A percentile compares a stretch with the other conserved stretches of the same genome.
phyloP scores from a whole-genome alignment of 2,113 vertebrate species.

The Phoxinus phoxinus region DNA sequence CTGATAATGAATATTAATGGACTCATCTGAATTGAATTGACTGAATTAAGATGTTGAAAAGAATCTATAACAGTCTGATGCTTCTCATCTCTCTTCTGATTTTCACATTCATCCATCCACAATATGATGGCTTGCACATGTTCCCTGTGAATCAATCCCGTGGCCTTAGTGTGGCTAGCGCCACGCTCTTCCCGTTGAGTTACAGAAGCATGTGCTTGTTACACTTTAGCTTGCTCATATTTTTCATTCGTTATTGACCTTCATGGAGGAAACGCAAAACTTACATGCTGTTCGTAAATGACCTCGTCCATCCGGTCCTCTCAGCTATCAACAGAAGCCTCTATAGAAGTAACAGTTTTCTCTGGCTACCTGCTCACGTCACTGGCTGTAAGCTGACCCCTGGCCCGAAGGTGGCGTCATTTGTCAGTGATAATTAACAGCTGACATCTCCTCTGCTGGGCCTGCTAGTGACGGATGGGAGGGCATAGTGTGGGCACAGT shows the following conservation, averaged over 20 bases:
- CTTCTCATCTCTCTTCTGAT: conserved; percentile 5
- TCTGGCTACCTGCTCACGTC: conserved; percentile 33
- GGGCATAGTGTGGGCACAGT: conserved; percentile 18
- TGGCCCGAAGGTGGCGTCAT: conserved; percentile 31
- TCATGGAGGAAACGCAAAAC: not conserved
- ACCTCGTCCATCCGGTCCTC: conserved; percentile 3
- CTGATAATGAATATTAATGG: conserved; percentile 20
- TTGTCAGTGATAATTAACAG: conserved; percentile 52
- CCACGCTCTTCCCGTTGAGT: not conserved
- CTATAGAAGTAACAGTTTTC: not conserved
- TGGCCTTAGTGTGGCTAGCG: not conserved
- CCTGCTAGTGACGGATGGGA: not conserved
- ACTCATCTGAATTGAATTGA: not conserved
- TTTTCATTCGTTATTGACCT: conserved; percentile 10
- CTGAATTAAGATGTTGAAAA: not conserved
- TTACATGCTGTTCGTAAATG: not conserved
- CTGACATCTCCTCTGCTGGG: conserved; percentile 28
- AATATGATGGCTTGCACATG: not conserved
- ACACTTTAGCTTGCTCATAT: not conserved
- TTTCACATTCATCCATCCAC: not conserved
- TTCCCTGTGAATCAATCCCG: not conserved
- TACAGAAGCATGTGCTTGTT: not conserved
- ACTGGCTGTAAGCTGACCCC: conserved; percentile 35
- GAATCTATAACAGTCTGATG: not conserved
- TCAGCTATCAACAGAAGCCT: conserved; percentile 18